Evolutionary conservation across 2,888 invertebrate genomes (phyloP).

Genomic region (Plagiodera versicolora): DNA sequence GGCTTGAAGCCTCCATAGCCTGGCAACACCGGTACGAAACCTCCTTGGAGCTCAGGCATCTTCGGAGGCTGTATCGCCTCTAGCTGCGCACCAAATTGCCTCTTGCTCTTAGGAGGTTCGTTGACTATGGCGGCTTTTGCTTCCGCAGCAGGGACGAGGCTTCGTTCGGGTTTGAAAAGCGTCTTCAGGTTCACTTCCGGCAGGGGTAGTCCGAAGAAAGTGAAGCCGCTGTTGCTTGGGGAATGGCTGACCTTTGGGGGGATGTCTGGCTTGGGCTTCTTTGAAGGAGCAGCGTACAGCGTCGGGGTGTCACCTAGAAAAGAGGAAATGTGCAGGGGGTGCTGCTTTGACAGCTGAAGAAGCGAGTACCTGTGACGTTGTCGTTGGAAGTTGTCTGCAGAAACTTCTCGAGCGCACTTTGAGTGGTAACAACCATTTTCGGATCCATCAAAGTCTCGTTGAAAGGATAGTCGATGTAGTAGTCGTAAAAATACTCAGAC

Average conservation of each 20-base stretch:
- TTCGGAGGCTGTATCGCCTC: constrained; percentile 9
- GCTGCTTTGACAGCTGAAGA: not conserved
- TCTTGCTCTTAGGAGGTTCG: constrained; percentile 25
- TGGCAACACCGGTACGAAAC: constrained; percentile 76
- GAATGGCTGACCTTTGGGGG: constrained; percentile 51
- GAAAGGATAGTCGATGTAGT: constrained; percentile 77
- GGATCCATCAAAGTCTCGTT: constrained; percentile 59
- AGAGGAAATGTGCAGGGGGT: not conserved
- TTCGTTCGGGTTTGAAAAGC: constrained; percentile 52
- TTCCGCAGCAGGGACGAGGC: constrained; percentile 24
- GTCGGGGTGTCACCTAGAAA: constrained; percentile 63
- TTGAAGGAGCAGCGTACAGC: constrained; percentile 59
- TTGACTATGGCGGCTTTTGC: constrained; percentile 50
- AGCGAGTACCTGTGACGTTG: constrained; percentile 31
- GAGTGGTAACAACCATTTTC: constrained; percentile 19
- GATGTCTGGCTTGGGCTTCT: constrained; percentile 38
- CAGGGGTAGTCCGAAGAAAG: constrained; percentile 83
- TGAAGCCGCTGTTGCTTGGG: constrained; percentile 68
- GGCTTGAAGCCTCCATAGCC: constrained; percentile 76
- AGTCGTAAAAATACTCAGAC: constrained; percentile 82
- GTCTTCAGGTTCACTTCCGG: constrained; percentile 72
- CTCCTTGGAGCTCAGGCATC: constrained; percentile 70
- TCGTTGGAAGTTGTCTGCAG: constrained; percentile 33
- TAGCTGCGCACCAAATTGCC: constrained; percentile 22
- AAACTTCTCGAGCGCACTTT: constrained; percentile 22